phyloP scores from a whole-genome alignment of 2,797 vertebrate species.

The Chromobotia macracanthus region DNA sequence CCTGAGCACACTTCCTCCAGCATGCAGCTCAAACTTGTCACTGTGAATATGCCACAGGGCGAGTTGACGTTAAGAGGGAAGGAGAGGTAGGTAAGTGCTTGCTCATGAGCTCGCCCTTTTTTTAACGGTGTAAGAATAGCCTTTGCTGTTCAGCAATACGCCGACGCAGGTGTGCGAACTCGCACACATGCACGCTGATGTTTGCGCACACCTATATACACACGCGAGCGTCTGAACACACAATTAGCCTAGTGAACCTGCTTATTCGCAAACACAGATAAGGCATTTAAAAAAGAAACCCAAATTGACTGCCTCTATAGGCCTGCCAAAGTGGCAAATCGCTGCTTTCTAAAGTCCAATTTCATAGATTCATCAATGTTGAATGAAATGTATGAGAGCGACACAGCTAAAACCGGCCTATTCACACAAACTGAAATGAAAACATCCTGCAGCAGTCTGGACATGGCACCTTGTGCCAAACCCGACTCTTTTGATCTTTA shows the following conservation, averaged over 20 bases:
- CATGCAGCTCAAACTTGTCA: slow-evolving; percentile 10
- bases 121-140: slow-evolving; percentile 43
- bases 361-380: slow-evolving; percentile 36
- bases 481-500: slow-evolving; percentile 2
- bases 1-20: slow-evolving; percentile 4
- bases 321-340: slow-evolving; percentile 27
- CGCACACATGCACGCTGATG: slow-evolving; percentile 23
- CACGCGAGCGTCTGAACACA: neutral
- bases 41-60: slow-evolving; percentile 16
- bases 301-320: slow-evolving; percentile 13
- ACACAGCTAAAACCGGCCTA: neutral
- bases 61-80: slow-evolving; percentile 22
- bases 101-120: slow-evolving; percentile 40
- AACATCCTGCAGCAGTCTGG: slow-evolving; percentile 15
- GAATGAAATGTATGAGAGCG: slow-evolving; percentile 31
- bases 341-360: slow-evolving; percentile 39
- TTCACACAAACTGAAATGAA: slow-evolving; percentile 17
- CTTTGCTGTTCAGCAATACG: slow-evolving; percentile 40
- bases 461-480: neutral
- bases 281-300: slow-evolving; percentile 7
- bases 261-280: slow-evolving; percentile 3
- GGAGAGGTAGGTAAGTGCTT: slow-evolving; percentile 43
- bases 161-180: slow-evolving; percentile 42
- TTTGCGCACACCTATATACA: neutral
- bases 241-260: neutral